Evolutionary conservation across 2,113 vertebrate species (phyloP).

Genomic region (Microcebus griseorufus): DNA sequence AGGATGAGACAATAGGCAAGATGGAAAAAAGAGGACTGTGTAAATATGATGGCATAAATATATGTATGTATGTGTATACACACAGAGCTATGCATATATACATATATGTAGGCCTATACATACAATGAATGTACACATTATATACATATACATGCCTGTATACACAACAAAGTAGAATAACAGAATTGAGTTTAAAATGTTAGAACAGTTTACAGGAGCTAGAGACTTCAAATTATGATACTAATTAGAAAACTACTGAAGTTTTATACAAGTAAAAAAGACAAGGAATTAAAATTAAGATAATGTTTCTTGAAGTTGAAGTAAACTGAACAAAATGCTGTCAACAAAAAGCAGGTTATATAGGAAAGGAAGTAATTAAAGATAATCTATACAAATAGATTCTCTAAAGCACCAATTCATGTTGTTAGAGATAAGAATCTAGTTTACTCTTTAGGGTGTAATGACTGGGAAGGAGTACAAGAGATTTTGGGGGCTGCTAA

Average conservation of each 20-base stretch:
- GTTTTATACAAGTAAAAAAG: not conserved
- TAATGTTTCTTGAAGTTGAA: not conserved
- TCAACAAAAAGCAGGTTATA: not conserved
- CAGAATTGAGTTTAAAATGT: not conserved
- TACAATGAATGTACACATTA: not conserved
- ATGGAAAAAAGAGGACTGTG: not conserved
- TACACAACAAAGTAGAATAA: not conserved
- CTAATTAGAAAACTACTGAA: not conserved
- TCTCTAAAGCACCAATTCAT: not conserved
- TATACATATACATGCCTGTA: not conserved
- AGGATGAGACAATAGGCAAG: not conserved
- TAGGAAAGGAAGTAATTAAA: not conserved
- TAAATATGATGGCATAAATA: not conserved
- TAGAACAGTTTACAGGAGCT: not conserved
- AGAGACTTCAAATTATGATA: not conserved
- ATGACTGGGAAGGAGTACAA: not conserved
- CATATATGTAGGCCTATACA: not conserved
- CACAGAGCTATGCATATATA: not conserved
- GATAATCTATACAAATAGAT: not conserved
- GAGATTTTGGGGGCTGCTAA: no score
- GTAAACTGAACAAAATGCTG: not conserved
- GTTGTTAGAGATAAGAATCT: not conserved
- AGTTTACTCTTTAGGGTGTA: not conserved
- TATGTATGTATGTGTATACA: not conserved
- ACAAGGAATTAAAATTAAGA: not conserved